Evolutionary conservation across 2,113 vertebrate genomes (phyloP), one percentile per base, ranked within the genome.

Genomic region (Salvelinus sp.): DNA sequence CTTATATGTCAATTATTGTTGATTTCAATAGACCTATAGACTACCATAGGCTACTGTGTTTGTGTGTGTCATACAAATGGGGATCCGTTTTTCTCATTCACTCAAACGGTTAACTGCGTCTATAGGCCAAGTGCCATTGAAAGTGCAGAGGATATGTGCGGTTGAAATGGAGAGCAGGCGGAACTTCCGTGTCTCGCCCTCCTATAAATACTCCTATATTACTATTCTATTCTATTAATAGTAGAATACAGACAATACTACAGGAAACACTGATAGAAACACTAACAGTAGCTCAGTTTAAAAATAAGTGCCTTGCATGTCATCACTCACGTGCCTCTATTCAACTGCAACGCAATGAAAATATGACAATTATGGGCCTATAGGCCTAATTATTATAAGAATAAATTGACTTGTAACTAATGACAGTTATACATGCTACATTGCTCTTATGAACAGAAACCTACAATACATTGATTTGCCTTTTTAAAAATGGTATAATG

Each of bases 191-290:
- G 50, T 76, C 72, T 54, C 3, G 0, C 74, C 44, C 63, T 62
- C 33, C 85, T 84, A 92, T 85, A 89, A 84, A 90, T 91, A 90
- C 48, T 28, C 82, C 69, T 68, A 63, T 79, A 84, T 85, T 87
- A 89, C 84, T 80, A 75, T 73, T 83, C 76, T 81, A 73, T 84
- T 84, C 90, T 89, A 89, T 86, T 86, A 88, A 86, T 88, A 88
- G 74, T 23, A 6, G 23, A 72, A 20, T 73, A 64, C 62, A 75
- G 80, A 88, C 86, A 91, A 91, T 90, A 70, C 64, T 74, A 27
- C 69, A 79, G 90, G 90, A 91, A 90, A 82, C 70, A 20, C 72
- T 83, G 80, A 81, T 62, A 74, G 81, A 82, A 68, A 33, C 78
- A 79, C 77, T 67, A 75, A 75, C 72, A 22, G 72, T 70, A 62